Conservation (phyloP, 2,113 vertebrate species). For the Pandion haliaetus region DNA sequence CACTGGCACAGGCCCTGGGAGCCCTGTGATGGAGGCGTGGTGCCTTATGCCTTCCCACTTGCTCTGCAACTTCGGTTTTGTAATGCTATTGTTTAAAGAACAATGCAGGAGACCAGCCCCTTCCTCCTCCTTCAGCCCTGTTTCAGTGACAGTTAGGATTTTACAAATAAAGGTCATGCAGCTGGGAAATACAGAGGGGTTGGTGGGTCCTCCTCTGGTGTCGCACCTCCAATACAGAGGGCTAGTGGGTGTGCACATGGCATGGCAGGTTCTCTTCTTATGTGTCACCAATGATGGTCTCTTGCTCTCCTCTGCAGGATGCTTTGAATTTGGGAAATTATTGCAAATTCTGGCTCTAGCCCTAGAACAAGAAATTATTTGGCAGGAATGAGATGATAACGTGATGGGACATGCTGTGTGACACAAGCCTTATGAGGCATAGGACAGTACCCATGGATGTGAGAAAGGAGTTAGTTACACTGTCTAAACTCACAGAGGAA, state of each 20-base stretch:
- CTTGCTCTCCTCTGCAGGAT: background rate
- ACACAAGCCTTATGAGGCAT: background rate
- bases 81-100: background rate
- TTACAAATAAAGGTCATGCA: background rate
- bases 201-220: background rate
- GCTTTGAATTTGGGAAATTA: background rate
- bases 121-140: background rate
- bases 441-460: rapidly evolving
- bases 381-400: background rate
- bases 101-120: background rate
- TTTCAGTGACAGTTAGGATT: background rate
- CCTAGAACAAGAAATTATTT: background rate
- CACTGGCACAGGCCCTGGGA: background rate
- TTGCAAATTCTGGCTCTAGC: background rate
- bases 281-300: background rate
- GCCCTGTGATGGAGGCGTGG: background rate
- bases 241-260: too few species aligned
- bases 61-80: background rate
- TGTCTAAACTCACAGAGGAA: background rate
- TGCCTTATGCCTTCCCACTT: background rate
- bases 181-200: rapidly evolving
- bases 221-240: background rate
- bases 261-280: background rate
- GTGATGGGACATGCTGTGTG: background rate
- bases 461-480: background rate